Percentiles rank a stretch among this genome's conserved stretches.
Conservation (phyloP, 2,797 vertebrate genomes). For the Sebastiscus albofasciatus region DNA sequence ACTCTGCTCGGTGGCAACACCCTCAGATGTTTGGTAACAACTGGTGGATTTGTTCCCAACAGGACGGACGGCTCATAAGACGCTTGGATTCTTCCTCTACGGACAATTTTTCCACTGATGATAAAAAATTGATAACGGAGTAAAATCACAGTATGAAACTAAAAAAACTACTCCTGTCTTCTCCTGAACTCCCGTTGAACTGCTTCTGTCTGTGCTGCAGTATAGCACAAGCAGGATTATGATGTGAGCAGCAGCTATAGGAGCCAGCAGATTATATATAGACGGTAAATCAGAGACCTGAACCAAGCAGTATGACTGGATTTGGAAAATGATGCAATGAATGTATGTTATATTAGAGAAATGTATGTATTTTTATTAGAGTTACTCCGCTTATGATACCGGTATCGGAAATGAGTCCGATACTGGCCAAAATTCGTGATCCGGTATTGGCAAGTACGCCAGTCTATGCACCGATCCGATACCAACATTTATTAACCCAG, state of each 20-base stretch:
- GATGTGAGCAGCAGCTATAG: constrained; percentile 37
- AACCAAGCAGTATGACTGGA: constrained; percentile 22
- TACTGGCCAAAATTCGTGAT: too few species aligned
- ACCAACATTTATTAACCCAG: too few species aligned
- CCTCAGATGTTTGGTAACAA: constrained; percentile 40
- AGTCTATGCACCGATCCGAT: too few species aligned
- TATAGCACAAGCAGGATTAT: constrained; percentile 42
- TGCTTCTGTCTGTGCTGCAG: constrained; percentile 37
- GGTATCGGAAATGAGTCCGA: accelerated
- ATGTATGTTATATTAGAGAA: background rate
- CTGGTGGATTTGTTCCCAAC: constrained; percentile 25
- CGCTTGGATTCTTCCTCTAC: constrained; percentile 2
- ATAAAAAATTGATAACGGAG: constrained; percentile 31
- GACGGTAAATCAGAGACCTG: constrained; percentile 6
- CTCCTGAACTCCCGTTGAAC: constrained; percentile 66
- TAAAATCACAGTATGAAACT: constrained; percentile 20
- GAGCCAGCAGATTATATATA: constrained; percentile 41
- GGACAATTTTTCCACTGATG: constrained; percentile 4
- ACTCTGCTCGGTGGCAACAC: constrained; percentile 15
- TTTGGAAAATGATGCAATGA: constrained; percentile 20
- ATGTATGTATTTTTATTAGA: background rate
- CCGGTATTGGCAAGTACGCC: too few species aligned
- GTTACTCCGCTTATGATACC: background rate
- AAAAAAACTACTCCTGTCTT: background rate
- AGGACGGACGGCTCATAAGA: background rate